These are phyloP conservation scores for Melanotaenia parkinsoni DNA, from an alignment of 2,797 vertebrate species.

Conservation along the genomic window DNA sequence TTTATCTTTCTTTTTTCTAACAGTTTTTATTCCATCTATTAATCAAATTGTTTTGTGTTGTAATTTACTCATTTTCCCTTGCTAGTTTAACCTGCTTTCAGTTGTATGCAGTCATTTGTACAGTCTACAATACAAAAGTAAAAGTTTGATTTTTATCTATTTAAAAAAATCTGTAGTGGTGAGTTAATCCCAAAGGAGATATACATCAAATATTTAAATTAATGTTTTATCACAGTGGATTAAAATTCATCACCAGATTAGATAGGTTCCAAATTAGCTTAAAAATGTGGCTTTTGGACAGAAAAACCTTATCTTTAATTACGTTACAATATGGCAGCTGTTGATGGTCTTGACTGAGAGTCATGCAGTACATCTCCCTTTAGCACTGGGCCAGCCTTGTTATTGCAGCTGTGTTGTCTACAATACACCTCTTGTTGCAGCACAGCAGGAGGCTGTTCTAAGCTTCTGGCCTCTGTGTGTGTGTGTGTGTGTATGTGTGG, in stretches of 20 bases:
- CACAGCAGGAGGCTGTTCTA: slow-evolving; percentile 73
- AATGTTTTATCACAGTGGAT: not conserved
- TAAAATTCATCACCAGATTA: slow-evolving; percentile 7
- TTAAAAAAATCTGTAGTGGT: not conserved
- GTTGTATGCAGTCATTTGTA: not conserved
- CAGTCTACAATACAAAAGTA: slow-evolving; percentile 13
- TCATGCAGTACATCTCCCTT: slow-evolving; percentile 64
- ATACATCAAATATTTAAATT: slow-evolving; percentile 17
- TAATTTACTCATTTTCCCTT: not conserved
- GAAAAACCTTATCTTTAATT: slow-evolving; percentile 32
- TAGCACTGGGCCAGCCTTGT: slow-evolving; percentile 74
- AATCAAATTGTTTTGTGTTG: slow-evolving; percentile 22
- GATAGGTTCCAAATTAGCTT: slow-evolving; percentile 3
- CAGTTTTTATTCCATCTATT: not conserved
- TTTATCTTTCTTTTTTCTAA: not conserved
- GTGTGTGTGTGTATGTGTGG: slow-evolving; percentile 13
- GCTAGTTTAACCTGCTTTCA: slow-evolving; percentile 14
- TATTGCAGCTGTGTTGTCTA: slow-evolving; percentile 84
- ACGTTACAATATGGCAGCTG: slow-evolving; percentile 61
- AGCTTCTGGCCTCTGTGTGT: slow-evolving; percentile 60
- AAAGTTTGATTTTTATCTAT: slow-evolving; percentile 1
- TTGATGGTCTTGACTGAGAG: slow-evolving; percentile 68
- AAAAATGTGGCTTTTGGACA: slow-evolving; percentile 18
- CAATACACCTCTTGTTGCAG: slow-evolving; percentile 80
- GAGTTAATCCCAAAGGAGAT: slow-evolving; percentile 5